phyloP scores from a whole-genome alignment of 2,888 invertebrate species.

The Hemistola chrysoprasaria region DNA sequence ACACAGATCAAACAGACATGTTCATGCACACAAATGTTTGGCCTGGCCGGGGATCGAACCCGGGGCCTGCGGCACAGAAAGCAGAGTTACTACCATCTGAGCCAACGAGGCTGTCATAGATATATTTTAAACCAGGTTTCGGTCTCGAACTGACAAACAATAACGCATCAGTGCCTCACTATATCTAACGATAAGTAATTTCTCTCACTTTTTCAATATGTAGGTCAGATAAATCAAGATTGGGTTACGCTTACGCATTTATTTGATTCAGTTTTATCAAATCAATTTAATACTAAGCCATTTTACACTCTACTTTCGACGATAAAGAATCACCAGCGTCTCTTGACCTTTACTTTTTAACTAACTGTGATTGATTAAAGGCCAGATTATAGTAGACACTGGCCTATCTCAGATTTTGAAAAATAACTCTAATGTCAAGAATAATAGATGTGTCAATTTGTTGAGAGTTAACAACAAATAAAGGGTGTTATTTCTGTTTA shows the following conservation, averaged over 20 bases:
- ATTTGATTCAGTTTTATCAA: slow-evolving; percentile 14
- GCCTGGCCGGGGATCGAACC: too few species aligned
- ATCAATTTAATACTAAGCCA: slow-evolving; percentile 14
- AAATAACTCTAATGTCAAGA: slow-evolving; percentile 22
- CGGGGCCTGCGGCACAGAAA: too few species aligned
- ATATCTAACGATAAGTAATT: too few species aligned
- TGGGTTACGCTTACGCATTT: slow-evolving; percentile 1
- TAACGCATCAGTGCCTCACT: too few species aligned
- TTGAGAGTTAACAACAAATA: slow-evolving; percentile 16
- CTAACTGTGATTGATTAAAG: slow-evolving; percentile 10
- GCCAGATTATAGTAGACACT: slow-evolving; percentile 13
- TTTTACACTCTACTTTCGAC: slow-evolving; percentile 9
- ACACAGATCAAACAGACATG: too few species aligned
- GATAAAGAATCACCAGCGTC: slow-evolving; percentile 6
- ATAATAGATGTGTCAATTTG: slow-evolving; percentile 27
- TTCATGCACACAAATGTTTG: too few species aligned
- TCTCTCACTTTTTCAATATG: background rate
- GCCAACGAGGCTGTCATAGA: too few species aligned
- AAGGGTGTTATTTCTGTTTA: slow-evolving; percentile 1
- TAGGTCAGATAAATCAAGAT: background rate
- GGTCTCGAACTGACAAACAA: too few species aligned
- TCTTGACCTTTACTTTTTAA: slow-evolving; percentile 6
- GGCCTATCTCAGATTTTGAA: slow-evolving; percentile 19
- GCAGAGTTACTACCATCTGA: too few species aligned
- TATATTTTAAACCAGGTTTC: too few species aligned